Percentiles rank a stretch among this genome's conserved stretches.
Conservation (phyloP, 2,113 vertebrate species). For the Rhipidura dahli region DNA sequence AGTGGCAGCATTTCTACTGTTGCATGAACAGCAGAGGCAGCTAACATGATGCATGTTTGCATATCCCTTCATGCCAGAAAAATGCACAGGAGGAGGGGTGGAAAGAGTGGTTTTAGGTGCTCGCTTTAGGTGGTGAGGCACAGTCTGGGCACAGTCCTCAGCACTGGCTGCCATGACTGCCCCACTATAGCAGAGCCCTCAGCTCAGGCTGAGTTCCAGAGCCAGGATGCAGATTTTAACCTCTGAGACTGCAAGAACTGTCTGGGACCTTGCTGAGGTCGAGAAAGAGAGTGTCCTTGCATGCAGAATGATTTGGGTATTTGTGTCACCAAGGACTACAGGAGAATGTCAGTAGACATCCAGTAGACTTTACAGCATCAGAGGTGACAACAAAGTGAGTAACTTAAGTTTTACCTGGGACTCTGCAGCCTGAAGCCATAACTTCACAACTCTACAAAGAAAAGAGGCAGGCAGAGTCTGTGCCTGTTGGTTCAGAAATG, state of each 20-base stretch:
- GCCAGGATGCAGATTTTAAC: neutral
- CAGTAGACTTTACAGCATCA: neutral
- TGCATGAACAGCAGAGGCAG: neutral
- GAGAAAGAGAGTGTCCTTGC: neutral
- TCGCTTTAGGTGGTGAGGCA: neutral
- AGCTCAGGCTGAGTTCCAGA: neutral
- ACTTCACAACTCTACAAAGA: neutral
- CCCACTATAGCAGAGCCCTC: neutral
- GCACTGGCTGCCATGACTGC: neutral
- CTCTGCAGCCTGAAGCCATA: neutral
- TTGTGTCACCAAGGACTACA: neutral
- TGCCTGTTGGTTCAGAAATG: neutral
- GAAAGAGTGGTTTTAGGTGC: neutral
- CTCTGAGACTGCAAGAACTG: neutral
- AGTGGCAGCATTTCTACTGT: neutral
- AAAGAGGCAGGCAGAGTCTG: neutral
- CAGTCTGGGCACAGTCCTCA: neutral
- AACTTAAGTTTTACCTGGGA: neutral
- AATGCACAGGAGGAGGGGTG: fast-evolving
- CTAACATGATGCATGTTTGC: neutral
- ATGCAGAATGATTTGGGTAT: neutral
- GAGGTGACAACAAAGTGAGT: neutral
- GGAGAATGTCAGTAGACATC: neutral
- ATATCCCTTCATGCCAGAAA: neutral
- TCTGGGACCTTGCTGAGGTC: neutral